Evolutionary conservation across 2,797 vertebrate genomes (phyloP), one percentile per base, ranked within the genome.

Genomic region (Zalophus californianus): DNA sequence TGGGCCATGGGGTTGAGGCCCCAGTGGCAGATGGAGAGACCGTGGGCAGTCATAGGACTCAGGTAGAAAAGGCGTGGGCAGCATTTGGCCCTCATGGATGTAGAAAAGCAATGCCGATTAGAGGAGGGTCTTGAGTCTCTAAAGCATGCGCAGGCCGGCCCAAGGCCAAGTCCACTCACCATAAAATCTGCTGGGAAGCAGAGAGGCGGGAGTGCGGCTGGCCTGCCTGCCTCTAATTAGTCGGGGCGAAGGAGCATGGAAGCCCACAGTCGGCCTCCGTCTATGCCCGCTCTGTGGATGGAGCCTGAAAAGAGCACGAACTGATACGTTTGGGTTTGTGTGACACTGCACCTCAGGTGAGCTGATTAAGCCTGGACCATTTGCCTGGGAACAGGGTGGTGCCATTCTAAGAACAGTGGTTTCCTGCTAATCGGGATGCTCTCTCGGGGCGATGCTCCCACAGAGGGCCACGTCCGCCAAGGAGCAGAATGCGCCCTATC

Each of bases 71-170:
- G 11, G 14, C 10, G 9, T 1, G 11, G 29, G 86, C 6, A 14
- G 27, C 9, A 6, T 1, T 41, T 21, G 62, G 38, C 18, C 73
- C 38, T 23, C 14, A 18, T 0, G 14, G 16, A 35, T 1, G 0
- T 0, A 25, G 27, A 56, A 25, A 50, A 13, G 25, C 18, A 16
- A 6, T 3, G 3, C 10, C 7, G 11, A 27, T 20, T 25, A 60
- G 32, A n/a, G 23, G 3, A 44, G 12, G 2, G 2, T 23, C 56
- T 35, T 8, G 10, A 25, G 32, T 62, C 38, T 50, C 80, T 21
- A 20, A 52, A 6, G 12, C 15, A 0, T 41, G 16, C 2, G 0
- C 0, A 0, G 29, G 21, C 50, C 56, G 14, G 13, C 2, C 4
- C 27, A 23, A 70, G 32, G 44, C 32, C 27, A 35, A 41, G 44